phyloP scores from a whole-genome alignment of 2,797 vertebrate genomes.

The Antennarius maculatus region DNA sequence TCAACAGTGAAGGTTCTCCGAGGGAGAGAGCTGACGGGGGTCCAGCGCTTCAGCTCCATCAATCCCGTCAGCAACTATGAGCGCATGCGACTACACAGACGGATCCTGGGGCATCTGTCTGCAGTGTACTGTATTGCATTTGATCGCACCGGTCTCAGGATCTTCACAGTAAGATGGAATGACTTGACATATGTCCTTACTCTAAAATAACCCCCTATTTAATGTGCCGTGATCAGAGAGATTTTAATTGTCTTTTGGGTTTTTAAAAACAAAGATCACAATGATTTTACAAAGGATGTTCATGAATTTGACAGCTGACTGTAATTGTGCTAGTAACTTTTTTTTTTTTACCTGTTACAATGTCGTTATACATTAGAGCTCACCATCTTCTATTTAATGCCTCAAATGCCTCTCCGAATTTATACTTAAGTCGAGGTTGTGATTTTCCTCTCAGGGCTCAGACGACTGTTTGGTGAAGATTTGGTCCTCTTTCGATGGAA shows the following conservation, averaged over 20 bases:
- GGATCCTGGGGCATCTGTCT: constrained; percentile 97
- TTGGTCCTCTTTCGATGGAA: constrained; percentile 96
- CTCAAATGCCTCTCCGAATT: not conserved
- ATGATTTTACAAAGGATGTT: not conserved
- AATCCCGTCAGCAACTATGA: constrained; percentile 94
- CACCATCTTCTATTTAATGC: not conserved
- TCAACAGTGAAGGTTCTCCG: constrained; percentile 88
- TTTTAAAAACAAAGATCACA: not conserved
- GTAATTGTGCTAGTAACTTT: not conserved
- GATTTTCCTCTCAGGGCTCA: constrained; percentile 84
- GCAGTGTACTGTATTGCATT: constrained; percentile 99
- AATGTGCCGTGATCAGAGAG: not conserved
- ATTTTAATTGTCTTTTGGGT: not conserved
- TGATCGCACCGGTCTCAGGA: constrained; percentile 95
- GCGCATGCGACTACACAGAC: constrained; percentile 92
- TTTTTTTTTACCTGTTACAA: not conserved
- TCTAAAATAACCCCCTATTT: not conserved
- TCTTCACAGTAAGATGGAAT: constrained; percentile 92
- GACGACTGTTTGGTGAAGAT: constrained; percentile 99
- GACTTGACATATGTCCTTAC: not conserved
- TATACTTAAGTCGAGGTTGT: constrained; percentile 2
- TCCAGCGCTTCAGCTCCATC: constrained; percentile 86
- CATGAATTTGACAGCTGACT: not conserved
- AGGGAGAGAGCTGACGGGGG: constrained; percentile 92
- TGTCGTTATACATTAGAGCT: not conserved